Base-by-base conservation (phyloP, 2,888 invertebrate genomes). In the Conistra vaccinii region DNA sequence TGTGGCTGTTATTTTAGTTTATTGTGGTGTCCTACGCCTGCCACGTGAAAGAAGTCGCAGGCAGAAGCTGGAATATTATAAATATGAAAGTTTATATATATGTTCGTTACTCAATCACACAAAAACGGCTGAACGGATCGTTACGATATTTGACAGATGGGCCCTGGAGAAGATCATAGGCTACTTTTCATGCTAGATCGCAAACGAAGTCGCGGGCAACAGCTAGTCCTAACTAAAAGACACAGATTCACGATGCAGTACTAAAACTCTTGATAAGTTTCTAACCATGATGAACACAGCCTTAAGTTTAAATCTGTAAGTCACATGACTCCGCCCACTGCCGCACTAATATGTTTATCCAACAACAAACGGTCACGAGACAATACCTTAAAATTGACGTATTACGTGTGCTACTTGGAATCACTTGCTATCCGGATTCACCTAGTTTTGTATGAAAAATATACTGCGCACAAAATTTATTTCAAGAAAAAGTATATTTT, bases 321-420 rank as follows among this genome's bases (percentile, higher is more conserved):
- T 93, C 95, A 94, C 91, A 91, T 93, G 93, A 94, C 89, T 85
- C 81, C 84, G 72, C 71, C 78, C 61, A 72, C 70, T 45, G 76
- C 45, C 83, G 70, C 86, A 90, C 94, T 94, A 95, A 95, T 94
- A 91, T 91, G 89, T 94, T 91, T 91, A 91, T 90, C 90, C 90
- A 94, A 94, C 89, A 93, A 83, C 80, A 81, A 73, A 76, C 73
- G 67, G 89, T 90, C 89, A 91, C 89, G 88, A 89, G 86, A 86
- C 84, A 73, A 75, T 61, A 80, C 76, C 79, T 81, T 74, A 72
- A 83, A 80, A 75, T 73, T 74, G 77, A 75, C 55, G 62, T 78
- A 87, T 86, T 87, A 80, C 87, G 80, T 88, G 73, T 88, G 7
- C 58, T 75, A 32, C 23, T 83, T 58, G 58, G 53, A 61, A 78